Conservation (phyloP, 2,888 invertebrate species). For the Steromphala cineraria region DNA sequence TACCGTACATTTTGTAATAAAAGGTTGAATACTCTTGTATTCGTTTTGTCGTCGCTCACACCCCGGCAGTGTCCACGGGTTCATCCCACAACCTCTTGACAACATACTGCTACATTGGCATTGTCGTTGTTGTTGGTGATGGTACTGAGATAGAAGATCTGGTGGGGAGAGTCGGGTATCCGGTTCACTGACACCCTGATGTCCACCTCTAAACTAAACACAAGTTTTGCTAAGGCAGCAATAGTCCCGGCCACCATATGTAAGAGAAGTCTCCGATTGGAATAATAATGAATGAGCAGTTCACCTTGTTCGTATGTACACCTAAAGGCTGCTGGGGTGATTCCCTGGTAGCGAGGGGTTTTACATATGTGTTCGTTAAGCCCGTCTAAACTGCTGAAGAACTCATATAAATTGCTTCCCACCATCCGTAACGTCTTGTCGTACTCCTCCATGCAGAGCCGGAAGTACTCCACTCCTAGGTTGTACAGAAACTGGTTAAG, state of each 20-base stretch:
- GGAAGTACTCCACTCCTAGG: constrained; percentile 96
- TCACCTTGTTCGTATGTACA: constrained; percentile 77
- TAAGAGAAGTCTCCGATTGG: constrained; percentile 93
- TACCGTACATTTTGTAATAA: too few species aligned
- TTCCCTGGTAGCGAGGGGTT: constrained; percentile 90
- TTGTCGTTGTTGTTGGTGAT: constrained; percentile 33
- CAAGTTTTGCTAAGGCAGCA: constrained; percentile 94
- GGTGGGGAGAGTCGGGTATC: constrained; percentile 89
- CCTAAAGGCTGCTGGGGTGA: constrained; percentile 87
- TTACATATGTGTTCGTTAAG: constrained; percentile 90
- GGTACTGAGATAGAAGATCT: constrained; percentile 50
- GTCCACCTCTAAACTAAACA: constrained; percentile 94
- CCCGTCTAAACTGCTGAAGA: constrained; percentile 95
- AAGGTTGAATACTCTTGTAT: too few species aligned
- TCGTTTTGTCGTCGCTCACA: too few species aligned
- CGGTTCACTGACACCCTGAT: constrained; percentile 90
- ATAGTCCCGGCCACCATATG: constrained; percentile 98
- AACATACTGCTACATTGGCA: too few species aligned
- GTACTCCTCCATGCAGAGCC: constrained; percentile 97
- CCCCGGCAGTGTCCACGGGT: too few species aligned
- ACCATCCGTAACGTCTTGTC: constrained; percentile 95
- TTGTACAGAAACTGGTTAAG: constrained; percentile 86
- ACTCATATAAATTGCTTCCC: constrained; percentile 95
- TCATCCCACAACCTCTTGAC: too few species aligned
- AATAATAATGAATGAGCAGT: constrained; percentile 91